Evolutionary conservation across 37 sponge, comb jelly and placozoan genomes (phyloP).

Genomic region (Chondrosia reniformis): DNA sequence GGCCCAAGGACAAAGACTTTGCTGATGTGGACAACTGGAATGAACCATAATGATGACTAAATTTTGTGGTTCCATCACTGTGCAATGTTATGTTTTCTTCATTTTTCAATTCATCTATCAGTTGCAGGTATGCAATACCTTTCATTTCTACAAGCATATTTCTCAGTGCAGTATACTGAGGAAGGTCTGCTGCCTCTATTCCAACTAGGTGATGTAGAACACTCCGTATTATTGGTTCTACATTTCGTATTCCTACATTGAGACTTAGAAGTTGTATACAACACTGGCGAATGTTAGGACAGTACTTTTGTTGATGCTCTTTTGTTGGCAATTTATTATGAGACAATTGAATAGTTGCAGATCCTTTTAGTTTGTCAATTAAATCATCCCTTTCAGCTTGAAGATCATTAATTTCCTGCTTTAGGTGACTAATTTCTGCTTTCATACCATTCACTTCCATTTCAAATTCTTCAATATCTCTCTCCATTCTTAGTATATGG

Average conservation of each 20-base stretch:
- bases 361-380: background rate
- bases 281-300: background rate
- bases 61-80: constrained; percentile 28
- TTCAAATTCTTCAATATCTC: background rate
- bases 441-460: background rate
- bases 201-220: too few species aligned
- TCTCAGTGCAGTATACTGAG: background rate
- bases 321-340: background rate
- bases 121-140: background rate
- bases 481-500: background rate
- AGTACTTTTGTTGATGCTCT: background rate
- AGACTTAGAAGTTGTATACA: too few species aligned
- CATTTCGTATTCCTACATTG: too few species aligned
- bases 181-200: too few species aligned
- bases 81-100: constrained; percentile 1
- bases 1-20: background rate
- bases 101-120: background rate
- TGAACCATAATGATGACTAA: constrained; percentile 15
- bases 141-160: background rate
- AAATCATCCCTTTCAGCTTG: background rate
- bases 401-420: background rate
- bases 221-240: too few species aligned
- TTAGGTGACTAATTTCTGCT: background rate
- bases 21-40: background rate
- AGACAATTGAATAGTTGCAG: background rate